Conservation (phyloP, 2,888 invertebrate species). For the Ophion slaviceki region DNA sequence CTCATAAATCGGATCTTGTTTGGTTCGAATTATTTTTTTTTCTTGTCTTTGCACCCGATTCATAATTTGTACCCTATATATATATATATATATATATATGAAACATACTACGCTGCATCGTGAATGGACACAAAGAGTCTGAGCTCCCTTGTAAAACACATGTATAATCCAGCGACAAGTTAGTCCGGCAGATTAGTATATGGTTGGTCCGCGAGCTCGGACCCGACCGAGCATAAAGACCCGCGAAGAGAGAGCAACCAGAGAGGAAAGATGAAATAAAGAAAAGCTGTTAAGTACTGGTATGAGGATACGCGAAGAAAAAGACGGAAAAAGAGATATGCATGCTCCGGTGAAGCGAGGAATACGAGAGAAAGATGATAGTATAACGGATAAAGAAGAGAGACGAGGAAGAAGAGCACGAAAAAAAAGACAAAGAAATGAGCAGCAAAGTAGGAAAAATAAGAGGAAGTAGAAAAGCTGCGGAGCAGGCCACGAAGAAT, state of each 20-base stretch:
- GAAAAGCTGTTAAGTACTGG: conserved; percentile 57
- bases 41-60: not conserved
- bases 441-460: conserved; percentile 27
- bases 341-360: conserved; percentile 64
- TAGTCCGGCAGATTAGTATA: conserved; percentile 54
- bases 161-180: conserved; percentile 61
- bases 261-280: conserved; percentile 52
- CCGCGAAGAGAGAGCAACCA: conserved; percentile 8
- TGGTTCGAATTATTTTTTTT: not conserved
- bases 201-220: conserved; percentile 24
- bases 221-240: conserved; percentile 41
- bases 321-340: conserved; percentile 34
- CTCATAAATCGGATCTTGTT: conserved; percentile 7
- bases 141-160: conserved; percentile 46
- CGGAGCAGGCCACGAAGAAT: conserved; percentile 28
- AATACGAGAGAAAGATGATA: conserved; percentile 52
- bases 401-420: conserved; percentile 25
- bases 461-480: conserved; percentile 55
- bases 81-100: not conserved
- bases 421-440: conserved; percentile 15
- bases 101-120: not conserved
- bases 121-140: conserved; percentile 16
- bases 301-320: conserved; percentile 21
- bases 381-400: conserved; percentile 14
- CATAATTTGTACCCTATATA: conserved; percentile 1